phyloP scores from a whole-genome alignment of 2,888 invertebrate genomes.

The Latrodectus elegans region DNA sequence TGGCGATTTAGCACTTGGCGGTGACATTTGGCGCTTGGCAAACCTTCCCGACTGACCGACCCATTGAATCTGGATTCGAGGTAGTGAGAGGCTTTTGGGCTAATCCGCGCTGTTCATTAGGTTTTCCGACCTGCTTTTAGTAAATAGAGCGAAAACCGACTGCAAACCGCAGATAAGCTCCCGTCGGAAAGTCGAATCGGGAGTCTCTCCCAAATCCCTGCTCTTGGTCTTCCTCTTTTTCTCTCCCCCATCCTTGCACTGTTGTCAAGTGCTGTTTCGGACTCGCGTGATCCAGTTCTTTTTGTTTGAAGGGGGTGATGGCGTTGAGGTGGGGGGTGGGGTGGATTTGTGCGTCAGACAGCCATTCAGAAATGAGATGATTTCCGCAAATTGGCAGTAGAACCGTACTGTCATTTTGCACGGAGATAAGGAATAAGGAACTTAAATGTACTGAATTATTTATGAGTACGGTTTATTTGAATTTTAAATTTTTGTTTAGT shows the following conservation, averaged over 20 bases:
- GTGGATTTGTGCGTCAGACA: too few relatives aligned
- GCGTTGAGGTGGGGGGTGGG: neutral
- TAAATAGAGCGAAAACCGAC: constrained; percentile 69
- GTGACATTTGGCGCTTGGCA: constrained; percentile 18
- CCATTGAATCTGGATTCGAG: constrained; percentile 53
- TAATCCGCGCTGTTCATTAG: constrained; percentile 68
- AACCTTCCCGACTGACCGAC: constrained; percentile 37
- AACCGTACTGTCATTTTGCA: too few relatives aligned
- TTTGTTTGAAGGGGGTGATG: constrained; percentile 21
- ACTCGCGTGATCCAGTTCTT: constrained; percentile 22
- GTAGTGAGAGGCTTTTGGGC: constrained; percentile 22
- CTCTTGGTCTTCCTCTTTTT: constrained; percentile 11
- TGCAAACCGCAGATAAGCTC: constrained; percentile 66
- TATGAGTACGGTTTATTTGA: too few relatives aligned
- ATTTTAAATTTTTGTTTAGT: too few relatives aligned
- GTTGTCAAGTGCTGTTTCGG: constrained; percentile 42
- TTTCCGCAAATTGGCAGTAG: too few relatives aligned
- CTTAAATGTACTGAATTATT: too few relatives aligned
- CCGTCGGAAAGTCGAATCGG: constrained; percentile 9
- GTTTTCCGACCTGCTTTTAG: constrained; percentile 60
- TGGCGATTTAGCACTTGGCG: constrained; percentile 59
- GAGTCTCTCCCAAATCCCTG: constrained; percentile 19
- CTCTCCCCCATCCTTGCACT: neutral
- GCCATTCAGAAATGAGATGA: too few relatives aligned
- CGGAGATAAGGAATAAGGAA: too few relatives aligned